These are phyloP conservation scores for Eilema depressum DNA, from an alignment of 2,888 invertebrate species.

Conservation along the genomic window DNA sequence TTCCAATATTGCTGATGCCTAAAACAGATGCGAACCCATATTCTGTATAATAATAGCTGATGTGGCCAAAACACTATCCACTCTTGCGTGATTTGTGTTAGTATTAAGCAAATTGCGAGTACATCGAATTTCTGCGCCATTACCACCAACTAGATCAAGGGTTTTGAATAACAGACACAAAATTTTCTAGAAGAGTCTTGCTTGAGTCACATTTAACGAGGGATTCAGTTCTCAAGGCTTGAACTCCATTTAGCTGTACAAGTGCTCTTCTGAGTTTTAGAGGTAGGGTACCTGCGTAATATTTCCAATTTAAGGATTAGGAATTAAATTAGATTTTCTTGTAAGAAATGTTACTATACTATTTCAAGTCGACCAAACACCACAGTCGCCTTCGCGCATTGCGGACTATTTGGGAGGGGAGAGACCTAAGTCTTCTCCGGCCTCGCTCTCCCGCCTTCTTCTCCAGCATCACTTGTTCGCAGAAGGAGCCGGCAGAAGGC, in stretches of 20 bases:
- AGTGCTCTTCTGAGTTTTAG: background rate
- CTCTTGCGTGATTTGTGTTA: constrained; percentile 51
- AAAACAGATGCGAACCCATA: constrained; percentile 5
- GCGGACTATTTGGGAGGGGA: too few species aligned
- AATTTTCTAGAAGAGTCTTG: constrained; percentile 16
- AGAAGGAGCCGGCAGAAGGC: too few species aligned
- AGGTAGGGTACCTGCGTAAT: too few species aligned
- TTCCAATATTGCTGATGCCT: background rate
- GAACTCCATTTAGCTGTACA: background rate
- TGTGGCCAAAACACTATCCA: constrained; percentile 39
- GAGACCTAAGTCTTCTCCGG: too few species aligned
- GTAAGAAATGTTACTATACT: too few species aligned
- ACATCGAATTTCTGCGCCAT: constrained; percentile 51
- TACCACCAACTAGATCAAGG: constrained; percentile 33
- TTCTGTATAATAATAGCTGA: constrained; percentile 23
- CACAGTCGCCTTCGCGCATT: too few species aligned
- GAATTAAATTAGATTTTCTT: too few species aligned
- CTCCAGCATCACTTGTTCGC: too few species aligned
- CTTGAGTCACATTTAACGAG: background rate
- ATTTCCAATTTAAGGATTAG: too few species aligned
- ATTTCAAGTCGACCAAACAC: too few species aligned
- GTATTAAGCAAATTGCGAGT: constrained; percentile 45
- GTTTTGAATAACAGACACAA: constrained; percentile 18
- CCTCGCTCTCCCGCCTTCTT: too few species aligned
- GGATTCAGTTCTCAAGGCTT: background rate